Conservation (phyloP, 2,888 invertebrate species). For the Sarcophaga rosellei region DNA sequence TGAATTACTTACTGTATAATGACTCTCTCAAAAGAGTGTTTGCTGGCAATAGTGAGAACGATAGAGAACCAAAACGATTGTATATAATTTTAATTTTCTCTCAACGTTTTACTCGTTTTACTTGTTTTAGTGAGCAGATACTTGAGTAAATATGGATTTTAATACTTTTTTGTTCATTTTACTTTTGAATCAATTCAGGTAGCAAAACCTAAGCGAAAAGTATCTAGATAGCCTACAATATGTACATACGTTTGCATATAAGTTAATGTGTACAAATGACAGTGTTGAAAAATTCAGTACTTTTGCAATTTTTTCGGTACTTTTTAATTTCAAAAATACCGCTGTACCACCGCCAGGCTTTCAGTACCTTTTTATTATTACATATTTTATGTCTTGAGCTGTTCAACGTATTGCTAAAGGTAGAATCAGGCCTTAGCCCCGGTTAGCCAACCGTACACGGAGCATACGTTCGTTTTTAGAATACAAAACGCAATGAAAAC, state of each 20-base stretch:
- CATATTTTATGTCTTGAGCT: too few relatives aligned
- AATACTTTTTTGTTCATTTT: not conserved
- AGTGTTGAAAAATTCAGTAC: too few relatives aligned
- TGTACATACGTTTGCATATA: not conserved
- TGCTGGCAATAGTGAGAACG: slow-evolving; percentile 17
- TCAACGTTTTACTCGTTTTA: not conserved
- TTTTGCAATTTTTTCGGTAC: too few relatives aligned
- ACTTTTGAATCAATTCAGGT: slow-evolving; percentile 41
- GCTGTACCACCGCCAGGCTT: too few relatives aligned
- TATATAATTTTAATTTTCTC: not conserved
- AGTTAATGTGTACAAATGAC: not conserved
- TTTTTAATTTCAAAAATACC: too few relatives aligned
- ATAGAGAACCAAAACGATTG: slow-evolving; percentile 14
- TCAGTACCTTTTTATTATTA: too few relatives aligned
- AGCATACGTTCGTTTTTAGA: too few relatives aligned
- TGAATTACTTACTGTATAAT: slow-evolving; percentile 23
- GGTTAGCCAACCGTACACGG: too few relatives aligned
- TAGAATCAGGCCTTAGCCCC: too few relatives aligned
- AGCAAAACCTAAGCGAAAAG: slow-evolving; percentile 20
- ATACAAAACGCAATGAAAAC: too few relatives aligned
- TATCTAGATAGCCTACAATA: not conserved
- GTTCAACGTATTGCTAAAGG: too few relatives aligned
- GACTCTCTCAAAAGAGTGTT: slow-evolving; percentile 47
- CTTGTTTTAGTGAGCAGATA: not conserved
- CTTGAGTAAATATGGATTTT: not conserved